Evolutionary conservation across 2,888 invertebrate genomes (phyloP).

Genomic region (Gymnoscelis rufifasciata): DNA sequence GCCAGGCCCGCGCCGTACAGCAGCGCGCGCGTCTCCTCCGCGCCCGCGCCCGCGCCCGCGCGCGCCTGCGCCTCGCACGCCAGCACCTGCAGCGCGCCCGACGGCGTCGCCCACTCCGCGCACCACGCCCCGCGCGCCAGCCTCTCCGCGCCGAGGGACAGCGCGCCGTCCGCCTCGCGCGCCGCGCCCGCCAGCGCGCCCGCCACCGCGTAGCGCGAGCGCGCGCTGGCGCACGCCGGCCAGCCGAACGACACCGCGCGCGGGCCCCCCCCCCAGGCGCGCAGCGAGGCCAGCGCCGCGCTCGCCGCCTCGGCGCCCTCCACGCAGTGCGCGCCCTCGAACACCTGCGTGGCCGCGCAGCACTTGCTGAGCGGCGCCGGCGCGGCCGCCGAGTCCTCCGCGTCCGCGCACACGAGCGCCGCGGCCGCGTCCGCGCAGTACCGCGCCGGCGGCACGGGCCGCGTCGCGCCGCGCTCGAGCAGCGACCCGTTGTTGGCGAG

Average conservation of each 20-base stretch:
- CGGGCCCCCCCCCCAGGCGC: conserved; percentile 55
- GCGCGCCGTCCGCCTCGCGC: conserved; percentile 66
- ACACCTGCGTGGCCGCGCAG: conserved; percentile 82
- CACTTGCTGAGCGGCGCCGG: conserved; percentile 80
- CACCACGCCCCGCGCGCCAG: conserved; percentile 75
- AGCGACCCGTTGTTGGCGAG: conserved; percentile 84
- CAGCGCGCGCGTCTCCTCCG: conserved; percentile 80
- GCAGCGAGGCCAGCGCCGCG: conserved; percentile 53
- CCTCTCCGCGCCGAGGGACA: conserved; percentile 74
- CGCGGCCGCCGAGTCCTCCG: conserved; percentile 33
- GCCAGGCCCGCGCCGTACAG: conserved; percentile 88
- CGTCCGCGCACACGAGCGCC: conserved; percentile 81
- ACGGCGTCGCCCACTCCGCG: conserved; percentile 39
- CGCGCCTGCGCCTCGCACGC: conserved; percentile 77
- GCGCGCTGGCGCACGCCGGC: conserved; percentile 58
- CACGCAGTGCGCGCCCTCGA: conserved; percentile 76
- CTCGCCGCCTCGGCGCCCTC: conserved; percentile 44
- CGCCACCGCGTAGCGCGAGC: conserved; percentile 76
- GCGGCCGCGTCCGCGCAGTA: conserved; percentile 85
- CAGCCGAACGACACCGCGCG: conserved; percentile 49
- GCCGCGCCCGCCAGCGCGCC: conserved; percentile 62
- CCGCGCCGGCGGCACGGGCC: conserved; percentile 71
- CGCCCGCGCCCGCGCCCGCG: conserved; percentile 53
- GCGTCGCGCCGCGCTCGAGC: conserved; percentile 65
- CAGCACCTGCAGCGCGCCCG: conserved; percentile 42